Base-by-base conservation (phyloP, 2,113 vertebrate genomes). In the Lichenostomus cassidix region DNA sequence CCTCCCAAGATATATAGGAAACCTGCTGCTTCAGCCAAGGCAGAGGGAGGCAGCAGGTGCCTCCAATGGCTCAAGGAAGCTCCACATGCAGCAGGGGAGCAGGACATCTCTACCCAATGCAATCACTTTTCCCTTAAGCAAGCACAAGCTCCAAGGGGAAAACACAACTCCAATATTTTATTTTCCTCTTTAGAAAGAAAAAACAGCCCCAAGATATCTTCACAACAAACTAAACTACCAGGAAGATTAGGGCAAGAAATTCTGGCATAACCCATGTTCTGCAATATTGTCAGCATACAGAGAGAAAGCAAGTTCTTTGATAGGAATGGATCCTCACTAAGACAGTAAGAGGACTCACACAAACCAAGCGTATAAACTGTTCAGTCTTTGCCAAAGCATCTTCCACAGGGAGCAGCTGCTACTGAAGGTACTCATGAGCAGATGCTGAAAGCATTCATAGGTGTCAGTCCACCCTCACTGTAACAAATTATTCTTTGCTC, bases 121-220 rank as follows among this genome's bases (percentile, higher is more conserved):
- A 67, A 33, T 27, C 29, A 65, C 39, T 39, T 71, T 92, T 58
- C 53, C 15, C 24, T 94, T 84, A 21, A 14, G 56, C 35, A 53
- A 33, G 44, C 24, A 47, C 28, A 28, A 15, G 10, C 39, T 85
- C 50, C 39, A 55, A 74, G 23, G 18, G 35, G 16, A 78, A 90
- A 85, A 35, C 10, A 24, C 19, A 79, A 39, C 5, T 39, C 15
- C 1, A 1, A 3, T 39, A 53, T 14, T 87, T 60, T 52, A 37
- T 22, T 80, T 60, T 44, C 55, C 22, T 79, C 52, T 78, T 68
- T 27, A 41, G 22, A 47, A 16, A 60, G 33, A 46, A 73, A 42
- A 64, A 19, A 0, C 1, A 58, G 14, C 4, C 14, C 21, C 14
- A 47, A 53, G 11, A 29, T n/a, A 35, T 12, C 12, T 47, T 19